Evolutionary conservation across 2,797 vertebrate genomes (phyloP).

Genomic region (Sphaeramia orbicularis): DNA sequence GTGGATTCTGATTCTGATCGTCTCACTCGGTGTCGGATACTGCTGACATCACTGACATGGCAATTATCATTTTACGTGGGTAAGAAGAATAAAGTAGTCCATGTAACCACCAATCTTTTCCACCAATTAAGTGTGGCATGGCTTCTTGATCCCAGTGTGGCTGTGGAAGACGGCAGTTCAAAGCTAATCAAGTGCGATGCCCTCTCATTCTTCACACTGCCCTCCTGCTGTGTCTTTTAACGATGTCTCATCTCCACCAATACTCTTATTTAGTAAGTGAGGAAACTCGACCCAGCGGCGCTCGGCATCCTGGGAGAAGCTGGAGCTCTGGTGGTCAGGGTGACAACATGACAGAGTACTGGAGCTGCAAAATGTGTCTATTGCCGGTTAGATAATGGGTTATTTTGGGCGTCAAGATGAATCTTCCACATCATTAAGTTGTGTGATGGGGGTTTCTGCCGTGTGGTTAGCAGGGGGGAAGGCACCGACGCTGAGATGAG

Average conservation of each 20-base stretch:
- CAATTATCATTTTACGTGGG: conserved; percentile 4
- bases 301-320: conserved; percentile 42
- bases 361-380: conserved; percentile 56
- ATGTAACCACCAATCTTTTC: conserved; percentile 35
- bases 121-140: conserved; percentile 36
- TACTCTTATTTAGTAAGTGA: conserved; percentile 48
- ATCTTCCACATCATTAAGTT: conserved; percentile 75
- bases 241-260: conserved; percentile 44
- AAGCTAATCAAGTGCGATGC: conserved; percentile 59
- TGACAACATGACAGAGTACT: conserved; percentile 68
- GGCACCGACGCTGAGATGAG: too few relatives aligned
- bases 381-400: conserved; percentile 68
- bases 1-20: too few relatives aligned
- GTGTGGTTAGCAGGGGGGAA: too few relatives aligned
- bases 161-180: conserved; percentile 51
- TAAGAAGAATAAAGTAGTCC: conserved; percentile 1
- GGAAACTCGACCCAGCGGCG: conserved; percentile 31
- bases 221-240: conserved; percentile 54
- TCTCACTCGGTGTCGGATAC: too few relatives aligned
- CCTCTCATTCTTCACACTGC: conserved; percentile 50
- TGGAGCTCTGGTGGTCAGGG: conserved; percentile 17
- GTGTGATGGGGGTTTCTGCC: conserved; percentile 60
- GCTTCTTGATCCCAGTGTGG: conserved; percentile 25
- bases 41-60: conserved; percentile 12
- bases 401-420: conserved; percentile 71